Percentiles rank a stretch among this genome's conserved stretches.
Conservation (phyloP, 2,888 invertebrate genomes). For the Microctonus hyperodae region DNA sequence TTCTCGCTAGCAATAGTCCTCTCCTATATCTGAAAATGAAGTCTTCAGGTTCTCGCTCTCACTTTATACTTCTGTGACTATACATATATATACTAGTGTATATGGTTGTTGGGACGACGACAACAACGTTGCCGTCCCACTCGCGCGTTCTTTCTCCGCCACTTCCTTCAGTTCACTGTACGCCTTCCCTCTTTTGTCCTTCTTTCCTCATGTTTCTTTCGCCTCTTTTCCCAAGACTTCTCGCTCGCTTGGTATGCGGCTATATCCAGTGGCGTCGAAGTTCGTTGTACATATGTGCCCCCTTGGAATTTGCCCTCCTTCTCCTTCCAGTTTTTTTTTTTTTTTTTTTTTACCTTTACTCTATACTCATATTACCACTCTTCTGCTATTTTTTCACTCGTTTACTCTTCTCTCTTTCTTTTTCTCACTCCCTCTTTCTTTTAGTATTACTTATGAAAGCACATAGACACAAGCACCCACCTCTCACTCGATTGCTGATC, state of each 20-base stretch:
- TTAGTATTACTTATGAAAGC: constrained; percentile 11
- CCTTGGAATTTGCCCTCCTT: constrained; percentile 38
- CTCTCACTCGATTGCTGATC: constrained; percentile 23
- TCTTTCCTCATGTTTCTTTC: constrained; percentile 31
- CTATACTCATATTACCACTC: constrained; percentile 27
- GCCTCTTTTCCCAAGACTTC: constrained; percentile 36
- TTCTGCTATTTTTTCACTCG: constrained; percentile 26
- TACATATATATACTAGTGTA: not conserved
- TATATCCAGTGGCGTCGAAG: constrained; percentile 44
- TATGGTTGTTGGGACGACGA: not conserved
- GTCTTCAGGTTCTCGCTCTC: constrained; percentile 25
- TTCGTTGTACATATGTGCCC: constrained; percentile 32
- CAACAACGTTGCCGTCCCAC: constrained; percentile 21
- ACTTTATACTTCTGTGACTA: constrained; percentile 27
- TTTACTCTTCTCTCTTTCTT: constrained; percentile 29
- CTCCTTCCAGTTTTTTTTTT: constrained; percentile 11
- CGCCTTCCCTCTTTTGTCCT: constrained; percentile 32
- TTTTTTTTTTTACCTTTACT: constrained; percentile 27
- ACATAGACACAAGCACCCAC: not conserved
- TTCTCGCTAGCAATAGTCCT: constrained; percentile 39
- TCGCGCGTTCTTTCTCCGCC: constrained; percentile 15
- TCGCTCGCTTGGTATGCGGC: constrained; percentile 41
- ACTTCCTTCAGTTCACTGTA: constrained; percentile 33
- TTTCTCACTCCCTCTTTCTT: not conserved
- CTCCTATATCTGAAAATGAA: constrained; percentile 23